Percentiles rank a stretch among this genome's conserved stretches.
Evolutionary conservation across 1,140 invertebrate species (phyloP).

Genomic region (Eubasilissa regina): DNA sequence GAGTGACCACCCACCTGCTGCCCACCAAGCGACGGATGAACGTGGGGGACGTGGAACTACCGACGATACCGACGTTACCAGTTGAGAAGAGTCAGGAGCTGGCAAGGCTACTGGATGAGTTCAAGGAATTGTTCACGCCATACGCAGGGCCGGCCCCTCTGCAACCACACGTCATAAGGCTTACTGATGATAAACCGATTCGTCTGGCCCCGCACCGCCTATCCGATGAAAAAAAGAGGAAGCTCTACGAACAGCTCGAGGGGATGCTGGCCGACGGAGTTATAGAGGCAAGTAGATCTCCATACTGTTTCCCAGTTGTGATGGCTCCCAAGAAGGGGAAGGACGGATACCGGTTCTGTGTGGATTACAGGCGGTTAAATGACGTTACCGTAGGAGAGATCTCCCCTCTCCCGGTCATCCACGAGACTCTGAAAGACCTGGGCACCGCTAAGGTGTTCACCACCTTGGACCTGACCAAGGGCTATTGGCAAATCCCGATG

Average conservation of each 20-base stretch:
- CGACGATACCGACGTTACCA: background rate
- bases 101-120: background rate
- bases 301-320: slow-evolving; percentile 26
- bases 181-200: background rate
- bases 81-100: background rate
- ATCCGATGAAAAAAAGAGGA: background rate
- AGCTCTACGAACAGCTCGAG: slow-evolving; percentile 22
- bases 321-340: slow-evolving; percentile 6
- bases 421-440: slow-evolving; percentile 22
- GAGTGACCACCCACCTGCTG: background rate
- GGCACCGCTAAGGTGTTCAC: background rate
- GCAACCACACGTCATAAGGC: background rate
- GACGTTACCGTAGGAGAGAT: background rate
- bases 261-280: slow-evolving; percentile 24
- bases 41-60: background rate
- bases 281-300: background rate
- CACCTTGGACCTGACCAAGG: background rate
- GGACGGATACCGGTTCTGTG: slow-evolving; percentile 7
- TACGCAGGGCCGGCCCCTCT: background rate
- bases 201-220: background rate
- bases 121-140: background rate
- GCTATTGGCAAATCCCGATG: slow-evolving; percentile 29
- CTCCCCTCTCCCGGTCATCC: background rate
- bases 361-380: slow-evolving; percentile 18
- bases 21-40: background rate